Conservation (phyloP, 2,113 vertebrate genomes). For the Larimichthys polyactis region DNA sequence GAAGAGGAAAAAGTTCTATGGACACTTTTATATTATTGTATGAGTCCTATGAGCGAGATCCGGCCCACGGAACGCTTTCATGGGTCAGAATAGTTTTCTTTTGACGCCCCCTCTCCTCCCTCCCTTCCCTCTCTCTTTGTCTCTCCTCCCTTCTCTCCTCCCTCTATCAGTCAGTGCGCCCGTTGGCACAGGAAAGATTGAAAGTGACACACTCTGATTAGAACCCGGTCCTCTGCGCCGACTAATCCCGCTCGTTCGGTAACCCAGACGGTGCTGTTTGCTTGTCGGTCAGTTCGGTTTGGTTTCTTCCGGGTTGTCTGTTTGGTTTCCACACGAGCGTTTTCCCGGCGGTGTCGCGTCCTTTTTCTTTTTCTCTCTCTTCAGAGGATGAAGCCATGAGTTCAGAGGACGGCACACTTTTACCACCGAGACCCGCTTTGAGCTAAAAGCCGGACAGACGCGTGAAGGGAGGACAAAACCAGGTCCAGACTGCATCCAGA, state of each 20-base stretch:
- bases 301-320: background rate
- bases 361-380: conserved; percentile 3
- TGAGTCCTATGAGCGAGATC: conserved; percentile 26
- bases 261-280: background rate
- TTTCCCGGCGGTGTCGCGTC: conserved; percentile 2
- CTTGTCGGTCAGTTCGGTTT: background rate
- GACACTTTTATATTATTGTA: background rate
- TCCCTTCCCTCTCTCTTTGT: conserved; percentile 50
- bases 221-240: conserved; percentile 49
- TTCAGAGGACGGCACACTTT: conserved; percentile 34
- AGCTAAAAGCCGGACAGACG: conserved; percentile 22
- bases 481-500: background rate
- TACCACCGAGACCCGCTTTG: conserved; percentile 7
- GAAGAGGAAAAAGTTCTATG: background rate
- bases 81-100: conserved; percentile 44
- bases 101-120: conserved; percentile 58
- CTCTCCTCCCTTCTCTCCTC: conserved; percentile 74
- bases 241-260: conserved; percentile 7
- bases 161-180: conserved; percentile 77
- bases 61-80: conserved; percentile 40
- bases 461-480: background rate
- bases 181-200: conserved; percentile 79
- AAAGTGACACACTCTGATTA: conserved; percentile 80
- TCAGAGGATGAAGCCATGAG: conserved; percentile 59
- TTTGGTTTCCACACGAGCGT: background rate